phyloP scores from a whole-genome alignment of 1,140 invertebrate species.

The Caenorhabditis inopinata region DNA sequence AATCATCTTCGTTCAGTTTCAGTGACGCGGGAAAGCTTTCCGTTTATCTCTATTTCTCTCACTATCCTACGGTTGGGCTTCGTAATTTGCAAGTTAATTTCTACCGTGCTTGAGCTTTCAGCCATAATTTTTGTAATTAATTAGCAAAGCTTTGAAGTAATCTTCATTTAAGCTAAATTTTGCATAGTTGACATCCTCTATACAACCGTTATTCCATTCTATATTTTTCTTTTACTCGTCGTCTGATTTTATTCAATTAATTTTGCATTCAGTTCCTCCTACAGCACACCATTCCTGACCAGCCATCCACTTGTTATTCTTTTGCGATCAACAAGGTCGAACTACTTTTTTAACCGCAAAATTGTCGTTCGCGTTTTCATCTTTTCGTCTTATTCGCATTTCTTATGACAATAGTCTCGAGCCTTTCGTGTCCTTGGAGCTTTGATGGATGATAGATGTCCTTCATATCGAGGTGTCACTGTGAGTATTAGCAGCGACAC shows the following conservation, averaged over 20 bases:
- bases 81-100: too few relatives aligned
- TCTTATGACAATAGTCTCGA: too few relatives aligned
- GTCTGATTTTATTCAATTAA: conserved; percentile 22
- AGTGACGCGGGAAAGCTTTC: too few relatives aligned
- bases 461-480: not conserved
- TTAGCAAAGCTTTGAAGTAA: too few relatives aligned
- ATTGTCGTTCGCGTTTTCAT: not conserved
- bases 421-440: not conserved
- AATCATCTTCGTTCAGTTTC: too few relatives aligned
- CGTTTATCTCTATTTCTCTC: too few relatives aligned
- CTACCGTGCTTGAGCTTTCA: too few relatives aligned
- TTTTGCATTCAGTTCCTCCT: not conserved
- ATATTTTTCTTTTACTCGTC: not conserved
- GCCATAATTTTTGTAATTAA: too few relatives aligned
- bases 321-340: conserved; percentile 1
- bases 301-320: conserved; percentile 22
- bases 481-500: not conserved
- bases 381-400: not conserved
- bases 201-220: too few relatives aligned
- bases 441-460: not conserved
- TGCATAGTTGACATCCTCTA: not conserved
- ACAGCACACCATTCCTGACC: not conserved
- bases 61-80: too few relatives aligned
- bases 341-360: not conserved
- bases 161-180: too few relatives aligned